phyloP scores from a whole-genome alignment of 2,113 vertebrate species.

The Morphnarchus princeps region DNA sequence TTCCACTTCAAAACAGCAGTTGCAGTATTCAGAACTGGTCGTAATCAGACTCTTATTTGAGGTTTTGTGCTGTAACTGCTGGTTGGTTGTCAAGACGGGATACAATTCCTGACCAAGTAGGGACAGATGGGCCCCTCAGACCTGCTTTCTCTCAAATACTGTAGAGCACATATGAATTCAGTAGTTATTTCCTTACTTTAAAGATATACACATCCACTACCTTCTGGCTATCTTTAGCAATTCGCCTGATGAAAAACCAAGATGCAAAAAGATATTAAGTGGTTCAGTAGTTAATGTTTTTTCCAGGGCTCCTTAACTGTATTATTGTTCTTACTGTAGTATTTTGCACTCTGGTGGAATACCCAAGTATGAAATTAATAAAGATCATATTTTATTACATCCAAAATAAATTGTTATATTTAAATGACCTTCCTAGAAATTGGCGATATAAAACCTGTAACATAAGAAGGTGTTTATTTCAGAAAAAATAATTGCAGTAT shows the following conservation, averaged over 20 bases:
- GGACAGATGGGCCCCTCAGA: conserved; percentile 19
- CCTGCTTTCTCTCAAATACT: conserved; percentile 9
- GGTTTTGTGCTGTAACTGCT: background rate
- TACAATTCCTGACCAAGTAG: background rate
- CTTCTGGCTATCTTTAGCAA: conserved; percentile 50
- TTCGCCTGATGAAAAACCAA: conserved; percentile 54
- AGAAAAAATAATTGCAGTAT: conserved; percentile 62
- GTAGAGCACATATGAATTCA: conserved; percentile 1
- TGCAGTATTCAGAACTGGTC: fast-evolving
- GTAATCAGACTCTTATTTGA: background rate
- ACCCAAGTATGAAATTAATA: conserved; percentile 63
- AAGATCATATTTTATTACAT: conserved; percentile 57
- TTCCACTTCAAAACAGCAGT: background rate
- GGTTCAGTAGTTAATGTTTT: conserved; percentile 55
- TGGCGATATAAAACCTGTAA: conserved; percentile 56
- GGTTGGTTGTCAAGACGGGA: background rate
- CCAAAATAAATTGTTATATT: conserved; percentile 66
- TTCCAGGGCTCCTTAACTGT: conserved; percentile 37
- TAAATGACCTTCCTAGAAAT: conserved; percentile 53
- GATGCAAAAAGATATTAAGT: conserved; percentile 52
- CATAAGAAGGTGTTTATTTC: conserved; percentile 65
- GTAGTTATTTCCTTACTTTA: conserved; percentile 50
- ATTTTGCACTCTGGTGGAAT: conserved; percentile 52
- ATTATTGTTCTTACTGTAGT: conserved; percentile 50
- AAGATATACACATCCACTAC: conserved; percentile 23